A percentile compares a stretch with the other conserved stretches of the same genome.
Evolutionary conservation across 1,140 invertebrate species (phyloP).

Genomic region (Drosophila sechellia): DNA sequence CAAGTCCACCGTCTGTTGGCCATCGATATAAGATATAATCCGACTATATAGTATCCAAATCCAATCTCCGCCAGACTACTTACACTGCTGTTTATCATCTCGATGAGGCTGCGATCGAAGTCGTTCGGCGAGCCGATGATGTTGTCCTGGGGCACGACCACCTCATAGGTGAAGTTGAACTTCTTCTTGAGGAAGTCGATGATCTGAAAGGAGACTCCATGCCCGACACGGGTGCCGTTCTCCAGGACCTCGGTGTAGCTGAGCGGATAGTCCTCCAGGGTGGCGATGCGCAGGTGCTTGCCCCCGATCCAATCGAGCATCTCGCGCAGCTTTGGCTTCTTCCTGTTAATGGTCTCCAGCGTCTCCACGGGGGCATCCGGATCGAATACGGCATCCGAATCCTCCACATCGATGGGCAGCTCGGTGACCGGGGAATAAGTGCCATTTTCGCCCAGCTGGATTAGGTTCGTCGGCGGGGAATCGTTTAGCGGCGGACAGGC

Average conservation of each 20-base stretch:
- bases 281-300: slow-evolving; percentile 72
- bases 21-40: too few species aligned
- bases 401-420: slow-evolving; percentile 31
- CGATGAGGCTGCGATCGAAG: slow-evolving; percentile 87
- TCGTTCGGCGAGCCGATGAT: slow-evolving; percentile 83
- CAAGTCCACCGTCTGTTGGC: slow-evolving; percentile 87
- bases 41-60: background rate
- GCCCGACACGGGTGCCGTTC: slow-evolving; percentile 87
- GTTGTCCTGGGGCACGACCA: slow-evolving; percentile 87
- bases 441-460: slow-evolving; percentile 36
- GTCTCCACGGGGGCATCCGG: slow-evolving; percentile 52
- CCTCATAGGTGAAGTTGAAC: slow-evolving; percentile 90
- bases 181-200: slow-evolving; percentile 88
- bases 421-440: slow-evolving; percentile 23
- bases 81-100: slow-evolving; percentile 83
- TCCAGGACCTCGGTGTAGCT: slow-evolving; percentile 85
- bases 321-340: slow-evolving; percentile 50
- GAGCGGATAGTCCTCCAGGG: slow-evolving; percentile 87
- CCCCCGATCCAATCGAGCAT: slow-evolving; percentile 73
- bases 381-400: slow-evolving; percentile 23
- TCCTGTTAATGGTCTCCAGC: slow-evolving; percentile 51
- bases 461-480: slow-evolving; percentile 44
- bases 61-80: slow-evolving; percentile 15
- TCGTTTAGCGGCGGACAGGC: slow-evolving; percentile 58
- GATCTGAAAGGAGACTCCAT: slow-evolving; percentile 90